These are phyloP conservation scores for Drosophila lacertosa DNA, from an alignment of 1,140 invertebrate genomes.

Conservation along the genomic window DNA sequence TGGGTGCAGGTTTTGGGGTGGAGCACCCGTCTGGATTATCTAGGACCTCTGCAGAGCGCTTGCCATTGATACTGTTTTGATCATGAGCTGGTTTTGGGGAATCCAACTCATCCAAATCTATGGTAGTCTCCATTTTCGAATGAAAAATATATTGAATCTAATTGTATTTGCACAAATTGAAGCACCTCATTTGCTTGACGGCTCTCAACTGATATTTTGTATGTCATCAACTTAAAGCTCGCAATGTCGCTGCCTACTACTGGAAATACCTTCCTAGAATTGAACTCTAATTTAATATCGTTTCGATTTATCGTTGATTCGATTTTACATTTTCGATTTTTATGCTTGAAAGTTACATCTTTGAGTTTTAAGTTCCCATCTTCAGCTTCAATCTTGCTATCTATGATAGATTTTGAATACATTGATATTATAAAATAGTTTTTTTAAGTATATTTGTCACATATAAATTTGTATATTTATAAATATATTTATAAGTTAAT, in stretches of 20 bases:
- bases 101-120: neutral
- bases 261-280: neutral
- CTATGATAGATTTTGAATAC: too few relatives aligned
- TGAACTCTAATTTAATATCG: neutral
- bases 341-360: neutral
- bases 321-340: neutral
- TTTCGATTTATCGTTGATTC: neutral
- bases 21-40: neutral
- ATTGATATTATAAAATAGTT: too few relatives aligned
- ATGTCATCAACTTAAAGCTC: neutral
- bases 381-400: neutral
- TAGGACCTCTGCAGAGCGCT: neutral
- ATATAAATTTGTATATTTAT: too few relatives aligned
- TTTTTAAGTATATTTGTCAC: too few relatives aligned
- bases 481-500: too few relatives aligned
- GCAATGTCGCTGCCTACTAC: constrained; percentile 2
- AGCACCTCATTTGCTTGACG: neutral
- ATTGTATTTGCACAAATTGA: neutral
- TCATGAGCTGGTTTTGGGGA: too few relatives aligned
- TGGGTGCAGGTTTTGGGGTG: neutral
- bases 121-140: neutral
- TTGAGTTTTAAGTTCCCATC: neutral
- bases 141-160: neutral
- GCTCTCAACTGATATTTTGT: neutral
- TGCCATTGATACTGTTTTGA: neutral